These are phyloP conservation scores for Euzetes globulus DNA, from an alignment of 2,888 invertebrate species.

Conservation along the genomic window DNA sequence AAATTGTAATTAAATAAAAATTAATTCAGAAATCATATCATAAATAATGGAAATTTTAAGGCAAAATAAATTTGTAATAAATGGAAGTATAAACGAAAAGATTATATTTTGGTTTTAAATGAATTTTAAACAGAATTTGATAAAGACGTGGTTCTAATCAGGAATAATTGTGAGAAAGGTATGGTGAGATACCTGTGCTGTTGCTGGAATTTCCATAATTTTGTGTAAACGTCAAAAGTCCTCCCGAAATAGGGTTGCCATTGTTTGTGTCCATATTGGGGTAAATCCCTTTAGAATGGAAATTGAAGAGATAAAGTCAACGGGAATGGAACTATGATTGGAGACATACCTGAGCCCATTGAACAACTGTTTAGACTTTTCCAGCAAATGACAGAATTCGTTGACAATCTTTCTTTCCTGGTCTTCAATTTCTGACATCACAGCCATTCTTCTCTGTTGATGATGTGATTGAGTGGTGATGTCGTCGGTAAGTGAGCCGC, in stretches of 20 bases:
- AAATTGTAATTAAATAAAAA: no score
- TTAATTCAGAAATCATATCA: no score
- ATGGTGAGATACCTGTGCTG: constrained; percentile 63
- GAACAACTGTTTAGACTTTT: constrained; percentile 93
- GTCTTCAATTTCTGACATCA: constrained; percentile 68
- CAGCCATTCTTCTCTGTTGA: constrained; percentile 41
- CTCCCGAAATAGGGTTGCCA: constrained; percentile 96
- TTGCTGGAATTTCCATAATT: constrained; percentile 96
- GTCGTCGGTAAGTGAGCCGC: constrained; percentile 35
- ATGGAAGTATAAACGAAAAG: no score
- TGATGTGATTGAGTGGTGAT: constrained; percentile 28
- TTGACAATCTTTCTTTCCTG: constrained; percentile 83
- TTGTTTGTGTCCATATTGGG: constrained; percentile 93
- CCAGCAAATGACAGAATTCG: constrained; percentile 90
- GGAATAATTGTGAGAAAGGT: no score
- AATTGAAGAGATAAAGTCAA: not conserved
- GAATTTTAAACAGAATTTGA: no score
- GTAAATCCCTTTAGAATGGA: constrained; percentile 64
- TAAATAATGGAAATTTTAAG: no score
- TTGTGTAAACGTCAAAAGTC: constrained; percentile 94
- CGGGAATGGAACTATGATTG: not conserved
- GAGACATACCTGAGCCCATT: constrained; percentile 74
- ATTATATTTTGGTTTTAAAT: no score
- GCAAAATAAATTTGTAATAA: no score
- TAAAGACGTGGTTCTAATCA: no score